These are phyloP conservation scores for Ridgeia piscesae DNA, from an alignment of 1,140 invertebrate genomes.

Conservation along the genomic window DNA sequence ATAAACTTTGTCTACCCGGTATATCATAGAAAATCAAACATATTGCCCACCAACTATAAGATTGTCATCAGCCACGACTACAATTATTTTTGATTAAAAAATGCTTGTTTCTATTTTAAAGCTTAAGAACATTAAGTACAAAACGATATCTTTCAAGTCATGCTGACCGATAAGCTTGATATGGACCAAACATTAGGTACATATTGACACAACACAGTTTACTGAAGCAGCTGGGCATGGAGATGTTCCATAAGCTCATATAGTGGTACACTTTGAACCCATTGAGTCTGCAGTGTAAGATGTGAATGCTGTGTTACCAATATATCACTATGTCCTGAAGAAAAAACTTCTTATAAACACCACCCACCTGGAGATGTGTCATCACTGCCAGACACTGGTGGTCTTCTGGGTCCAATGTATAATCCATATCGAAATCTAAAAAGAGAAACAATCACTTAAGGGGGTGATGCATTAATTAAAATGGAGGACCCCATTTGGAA, in stretches of 20 bases:
- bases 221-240: too few relatives aligned
- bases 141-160: too few relatives aligned
- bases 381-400: background rate
- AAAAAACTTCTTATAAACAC: background rate
- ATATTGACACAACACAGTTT: too few relatives aligned
- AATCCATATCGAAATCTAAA: background rate
- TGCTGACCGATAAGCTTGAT: background rate
- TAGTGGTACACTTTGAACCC: too few relatives aligned
- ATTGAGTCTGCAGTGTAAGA: too few relatives aligned
- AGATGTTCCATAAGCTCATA: too few relatives aligned
- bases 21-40: background rate
- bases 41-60: background rate
- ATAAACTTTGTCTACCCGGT: background rate
- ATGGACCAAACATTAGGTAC: background rate
- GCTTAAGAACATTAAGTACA: too few relatives aligned
- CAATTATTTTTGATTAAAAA: background rate
- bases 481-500: too few relatives aligned
- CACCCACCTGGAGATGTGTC: conserved; percentile 52
- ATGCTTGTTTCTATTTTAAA: background rate
- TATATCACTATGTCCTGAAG: too few relatives aligned
- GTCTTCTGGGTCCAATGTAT: background rate
- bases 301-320: too few relatives aligned
- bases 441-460: background rate
- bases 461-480: too few relatives aligned
- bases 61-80: background rate